These are phyloP conservation scores for Leucoraja ocellata DNA, from an alignment of 2,797 vertebrate species.

Conservation along the genomic window DNA sequence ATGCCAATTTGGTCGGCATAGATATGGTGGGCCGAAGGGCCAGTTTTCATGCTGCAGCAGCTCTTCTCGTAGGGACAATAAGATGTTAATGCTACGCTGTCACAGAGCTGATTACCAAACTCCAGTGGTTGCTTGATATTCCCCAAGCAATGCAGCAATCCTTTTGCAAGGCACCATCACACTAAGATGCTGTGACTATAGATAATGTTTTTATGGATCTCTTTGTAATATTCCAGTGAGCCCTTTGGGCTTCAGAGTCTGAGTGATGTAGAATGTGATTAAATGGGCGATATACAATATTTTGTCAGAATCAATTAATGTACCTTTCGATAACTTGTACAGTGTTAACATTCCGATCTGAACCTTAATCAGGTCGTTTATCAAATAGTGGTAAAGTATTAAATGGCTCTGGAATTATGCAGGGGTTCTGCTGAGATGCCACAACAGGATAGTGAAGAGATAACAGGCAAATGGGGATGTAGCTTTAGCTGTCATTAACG, in stretches of 20 bases:
- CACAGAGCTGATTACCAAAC: not conserved
- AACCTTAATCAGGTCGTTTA: not conserved
- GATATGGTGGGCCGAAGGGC: too few species aligned
- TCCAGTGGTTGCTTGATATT: not conserved
- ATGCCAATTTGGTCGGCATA: too few species aligned
- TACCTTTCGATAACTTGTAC: not conserved
- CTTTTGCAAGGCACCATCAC: conserved; percentile 5
- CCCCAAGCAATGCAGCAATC: not conserved
- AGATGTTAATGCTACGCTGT: conserved; percentile 3
- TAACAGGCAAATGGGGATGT: not conserved
- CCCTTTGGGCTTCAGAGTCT: not conserved
- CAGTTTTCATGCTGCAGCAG: too few species aligned
- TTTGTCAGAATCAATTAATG: conserved; percentile 27
- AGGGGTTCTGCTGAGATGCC: not conserved
- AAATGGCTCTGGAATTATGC: not conserved
- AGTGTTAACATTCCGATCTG: not conserved
- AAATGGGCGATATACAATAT: not conserved
- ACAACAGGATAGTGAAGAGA: not conserved
- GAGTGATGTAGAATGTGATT: not conserved
- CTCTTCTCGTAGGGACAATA: not conserved
- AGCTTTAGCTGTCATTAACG: not conserved
- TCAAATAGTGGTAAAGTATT: not conserved
- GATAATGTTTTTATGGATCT: not conserved
- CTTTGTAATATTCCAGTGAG: not conserved
- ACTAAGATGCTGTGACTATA: not conserved